A percentile compares a stretch with the other conserved stretches of the same genome.
phyloP scores from a whole-genome alignment of 2,888 invertebrate genomes.

The Drosophila greeni region DNA sequence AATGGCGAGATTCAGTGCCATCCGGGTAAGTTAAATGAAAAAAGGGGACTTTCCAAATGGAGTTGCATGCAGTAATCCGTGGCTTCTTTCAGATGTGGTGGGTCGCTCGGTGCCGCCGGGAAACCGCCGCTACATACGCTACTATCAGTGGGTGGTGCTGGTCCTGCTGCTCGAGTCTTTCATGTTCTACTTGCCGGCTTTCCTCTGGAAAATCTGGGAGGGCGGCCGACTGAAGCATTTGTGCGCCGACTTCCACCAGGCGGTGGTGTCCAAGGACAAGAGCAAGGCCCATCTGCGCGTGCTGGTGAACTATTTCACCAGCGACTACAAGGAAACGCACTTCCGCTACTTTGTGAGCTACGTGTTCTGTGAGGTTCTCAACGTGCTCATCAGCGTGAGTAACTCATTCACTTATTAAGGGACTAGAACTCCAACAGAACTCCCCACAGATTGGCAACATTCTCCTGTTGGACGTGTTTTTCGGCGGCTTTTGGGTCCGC shows the following conservation, averaged over 20 bases:
- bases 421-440: neutral
- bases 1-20: constrained; percentile 16
- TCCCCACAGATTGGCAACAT: constrained; percentile 71
- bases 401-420: neutral
- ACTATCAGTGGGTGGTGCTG: constrained; percentile 78
- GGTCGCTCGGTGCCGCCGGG: constrained; percentile 5
- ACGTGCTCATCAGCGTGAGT: constrained; percentile 86
- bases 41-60: neutral
- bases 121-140: constrained; percentile 73
- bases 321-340: constrained; percentile 73
- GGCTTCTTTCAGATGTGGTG: constrained; percentile 5
- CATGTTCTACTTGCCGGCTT: constrained; percentile 76
- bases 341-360: constrained; percentile 83
- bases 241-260: constrained; percentile 72
- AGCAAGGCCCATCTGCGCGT: constrained; percentile 56
- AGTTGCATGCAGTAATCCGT: neutral
- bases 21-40: neutral
- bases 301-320: constrained; percentile 71
- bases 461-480: constrained; percentile 71
- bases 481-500: constrained; percentile 76
- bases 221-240: constrained; percentile 79
- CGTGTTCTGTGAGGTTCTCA: constrained; percentile 85
- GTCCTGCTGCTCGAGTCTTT: constrained; percentile 74
- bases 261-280: constrained; percentile 59
- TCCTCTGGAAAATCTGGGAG: constrained; percentile 78